phyloP scores from a whole-genome alignment of 2,888 invertebrate species.

The Caenorhabditis sp. region DNA sequence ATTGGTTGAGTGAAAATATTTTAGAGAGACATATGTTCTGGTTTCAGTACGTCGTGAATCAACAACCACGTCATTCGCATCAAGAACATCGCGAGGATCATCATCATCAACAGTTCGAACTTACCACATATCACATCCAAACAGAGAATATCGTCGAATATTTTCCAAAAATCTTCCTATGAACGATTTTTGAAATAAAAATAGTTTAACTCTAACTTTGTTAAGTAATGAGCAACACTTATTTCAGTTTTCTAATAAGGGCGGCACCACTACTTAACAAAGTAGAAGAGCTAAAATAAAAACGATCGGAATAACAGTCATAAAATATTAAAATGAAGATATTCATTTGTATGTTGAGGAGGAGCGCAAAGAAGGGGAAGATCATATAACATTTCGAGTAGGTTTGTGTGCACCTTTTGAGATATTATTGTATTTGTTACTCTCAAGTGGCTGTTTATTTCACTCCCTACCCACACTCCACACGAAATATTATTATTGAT shows the following conservation, averaged over 20 bases:
- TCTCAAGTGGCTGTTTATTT: slow-evolving; percentile 2
- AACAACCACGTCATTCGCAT: slow-evolving; percentile 37
- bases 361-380: slow-evolving; percentile 13
- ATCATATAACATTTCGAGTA: slow-evolving; percentile 37
- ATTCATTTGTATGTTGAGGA: slow-evolving; percentile 7
- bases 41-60: slow-evolving; percentile 40
- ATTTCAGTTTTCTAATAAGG: slow-evolving; percentile 29
- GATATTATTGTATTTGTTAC: slow-evolving; percentile 20
- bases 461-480: slow-evolving; percentile 2
- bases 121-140: slow-evolving; percentile 11
- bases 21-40: not conserved
- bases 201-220: slow-evolving; percentile 18
- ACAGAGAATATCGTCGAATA: slow-evolving; percentile 18
- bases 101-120: slow-evolving; percentile 28
- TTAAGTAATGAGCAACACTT: slow-evolving; percentile 41
- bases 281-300: slow-evolving; percentile 2
- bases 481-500: slow-evolving; percentile 8
- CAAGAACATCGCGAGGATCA: slow-evolving; percentile 32
- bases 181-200: slow-evolving; percentile 42
- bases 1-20: not conserved
- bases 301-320: not conserved
- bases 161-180: slow-evolving; percentile 43
- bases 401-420: slow-evolving; percentile 18
- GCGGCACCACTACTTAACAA: slow-evolving; percentile 50
- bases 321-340: slow-evolving; percentile 2